Evolutionary conservation across 2,113 vertebrate species (phyloP).

Genomic region (Salvelinus sp.): DNA sequence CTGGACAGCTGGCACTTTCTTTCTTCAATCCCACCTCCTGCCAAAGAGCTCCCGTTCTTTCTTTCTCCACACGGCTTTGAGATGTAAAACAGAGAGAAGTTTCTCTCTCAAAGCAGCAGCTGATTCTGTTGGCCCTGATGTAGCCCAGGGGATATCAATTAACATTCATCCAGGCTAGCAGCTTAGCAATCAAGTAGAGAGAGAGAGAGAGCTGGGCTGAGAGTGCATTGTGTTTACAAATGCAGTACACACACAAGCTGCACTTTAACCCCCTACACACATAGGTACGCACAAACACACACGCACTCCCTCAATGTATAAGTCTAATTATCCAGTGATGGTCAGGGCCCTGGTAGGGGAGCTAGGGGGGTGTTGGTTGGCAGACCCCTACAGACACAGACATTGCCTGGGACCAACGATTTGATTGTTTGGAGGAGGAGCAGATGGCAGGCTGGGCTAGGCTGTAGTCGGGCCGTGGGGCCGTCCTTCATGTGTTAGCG

Average conservation of each 20-base stretch:
- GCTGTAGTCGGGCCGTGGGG: background rate
- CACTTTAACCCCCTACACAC: slow-evolving; percentile 49
- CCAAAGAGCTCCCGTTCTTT: slow-evolving; percentile 41
- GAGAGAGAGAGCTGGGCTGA: slow-evolving; percentile 50
- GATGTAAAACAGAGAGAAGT: slow-evolving; percentile 54
- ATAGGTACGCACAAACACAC: slow-evolving; percentile 40
- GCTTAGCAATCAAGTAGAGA: slow-evolving; percentile 36
- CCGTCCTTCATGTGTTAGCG: slow-evolving; percentile 7
- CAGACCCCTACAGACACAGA: slow-evolving; percentile 38
- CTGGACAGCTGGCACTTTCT: background rate
- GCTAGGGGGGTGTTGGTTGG: slow-evolving; percentile 12
- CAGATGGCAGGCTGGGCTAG: slow-evolving; percentile 66
- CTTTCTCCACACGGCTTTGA: slow-evolving; percentile 52
- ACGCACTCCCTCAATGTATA: slow-evolving; percentile 48
- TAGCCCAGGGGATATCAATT: slow-evolving; percentile 49
- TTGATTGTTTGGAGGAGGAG: slow-evolving; percentile 60
- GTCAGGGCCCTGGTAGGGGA: slow-evolving; percentile 29
- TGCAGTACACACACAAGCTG: slow-evolving; percentile 54
- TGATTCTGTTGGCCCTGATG: slow-evolving; percentile 54
- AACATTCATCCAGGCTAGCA: slow-evolving; percentile 55
- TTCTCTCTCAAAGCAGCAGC: slow-evolving; percentile 56
- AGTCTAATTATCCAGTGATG: slow-evolving; percentile 61
- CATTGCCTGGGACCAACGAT: slow-evolving; percentile 49
- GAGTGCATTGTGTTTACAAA: slow-evolving; percentile 38
- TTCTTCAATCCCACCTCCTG: slow-evolving; percentile 4